phyloP scores from a whole-genome alignment of 2,113 vertebrate genomes.

The Rutilus rutilus region DNA sequence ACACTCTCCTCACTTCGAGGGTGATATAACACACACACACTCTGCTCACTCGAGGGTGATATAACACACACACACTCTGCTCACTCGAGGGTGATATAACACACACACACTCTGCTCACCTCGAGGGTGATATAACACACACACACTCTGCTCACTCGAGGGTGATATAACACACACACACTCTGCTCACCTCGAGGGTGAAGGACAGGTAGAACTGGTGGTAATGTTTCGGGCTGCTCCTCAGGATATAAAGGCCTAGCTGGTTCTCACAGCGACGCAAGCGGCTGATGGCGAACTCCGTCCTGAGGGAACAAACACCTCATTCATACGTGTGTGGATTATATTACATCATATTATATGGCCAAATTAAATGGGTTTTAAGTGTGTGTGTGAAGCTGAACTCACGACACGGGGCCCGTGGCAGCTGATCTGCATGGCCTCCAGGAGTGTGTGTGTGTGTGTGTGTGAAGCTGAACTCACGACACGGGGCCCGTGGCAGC shows the following conservation, averaged over 20 bases:
- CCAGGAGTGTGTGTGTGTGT: constrained; percentile 71
- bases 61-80: too few species aligned
- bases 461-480: constrained; percentile 75
- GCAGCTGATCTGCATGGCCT: constrained; percentile 91
- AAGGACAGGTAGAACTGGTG: constrained; percentile 96
- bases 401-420: constrained; percentile 95
- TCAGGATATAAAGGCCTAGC: constrained; percentile 89
- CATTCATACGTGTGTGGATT: neutral
- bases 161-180: too few species aligned
- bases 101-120: too few species aligned
- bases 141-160: too few species aligned
- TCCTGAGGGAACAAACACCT: constrained; percentile 72
- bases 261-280: constrained; percentile 89
- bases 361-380: too few species aligned
- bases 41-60: too few species aligned
- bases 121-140: too few species aligned
- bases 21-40: too few species aligned
- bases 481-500: constrained; percentile 92
- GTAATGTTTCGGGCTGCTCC: constrained; percentile 93
- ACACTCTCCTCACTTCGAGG: too few species aligned
- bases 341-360: too few species aligned
- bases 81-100: too few species aligned
- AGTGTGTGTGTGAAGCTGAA: neutral
- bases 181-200: constrained; percentile 82
- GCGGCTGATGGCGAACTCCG: constrained; percentile 91